Percentiles rank a stretch among this genome's conserved stretches.
Evolutionary conservation across 2,797 vertebrate genomes (phyloP).

Genomic region (Myripristis murdjan): DNA sequence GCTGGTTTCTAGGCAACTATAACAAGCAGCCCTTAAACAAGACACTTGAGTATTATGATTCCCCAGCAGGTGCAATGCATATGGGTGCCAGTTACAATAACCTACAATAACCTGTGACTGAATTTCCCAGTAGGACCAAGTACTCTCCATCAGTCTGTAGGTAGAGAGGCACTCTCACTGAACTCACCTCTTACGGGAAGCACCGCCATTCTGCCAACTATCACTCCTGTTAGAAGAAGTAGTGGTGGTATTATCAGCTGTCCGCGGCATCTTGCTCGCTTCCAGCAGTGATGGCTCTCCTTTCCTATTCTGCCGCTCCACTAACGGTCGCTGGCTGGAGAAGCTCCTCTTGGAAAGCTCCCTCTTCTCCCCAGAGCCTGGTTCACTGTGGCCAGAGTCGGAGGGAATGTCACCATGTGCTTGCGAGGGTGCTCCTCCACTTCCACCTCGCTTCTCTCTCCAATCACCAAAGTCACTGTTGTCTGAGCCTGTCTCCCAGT

Average conservation of each 20-base stretch:
- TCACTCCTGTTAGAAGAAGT: conserved; percentile 84
- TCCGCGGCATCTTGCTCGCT: conserved; percentile 86
- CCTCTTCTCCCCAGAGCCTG: conserved; percentile 90
- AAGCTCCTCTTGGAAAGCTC: conserved; percentile 97
- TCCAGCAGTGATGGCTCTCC: conserved; percentile 89
- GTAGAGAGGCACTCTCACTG: not conserved
- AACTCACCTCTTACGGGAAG: conserved; percentile 90
- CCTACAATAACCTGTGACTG: conserved; percentile 3
- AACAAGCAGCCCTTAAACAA: conserved; percentile 9
- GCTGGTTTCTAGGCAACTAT: conserved; percentile 21
- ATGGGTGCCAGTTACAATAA: not conserved
- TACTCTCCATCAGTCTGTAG: not conserved
- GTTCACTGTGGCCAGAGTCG: conserved; percentile 84
- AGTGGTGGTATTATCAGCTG: conserved; percentile 80
- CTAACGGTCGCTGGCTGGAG: conserved; percentile 95
- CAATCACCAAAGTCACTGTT: conserved; percentile 96
- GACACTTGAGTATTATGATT: not conserved
- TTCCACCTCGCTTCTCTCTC: conserved; percentile 87
- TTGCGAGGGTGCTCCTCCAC: conserved; percentile 55
- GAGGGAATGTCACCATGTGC: conserved; percentile 78
- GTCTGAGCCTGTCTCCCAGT: conserved; percentile 98
- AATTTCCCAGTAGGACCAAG: not conserved
- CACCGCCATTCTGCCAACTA: conserved; percentile 90
- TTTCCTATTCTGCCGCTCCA: conserved; percentile 95
- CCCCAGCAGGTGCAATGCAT: not conserved